Evolutionary conservation across 2,113 vertebrate genomes (phyloP), one percentile per base, ranked within the genome.

Genomic region (Cottus gobio): DNA sequence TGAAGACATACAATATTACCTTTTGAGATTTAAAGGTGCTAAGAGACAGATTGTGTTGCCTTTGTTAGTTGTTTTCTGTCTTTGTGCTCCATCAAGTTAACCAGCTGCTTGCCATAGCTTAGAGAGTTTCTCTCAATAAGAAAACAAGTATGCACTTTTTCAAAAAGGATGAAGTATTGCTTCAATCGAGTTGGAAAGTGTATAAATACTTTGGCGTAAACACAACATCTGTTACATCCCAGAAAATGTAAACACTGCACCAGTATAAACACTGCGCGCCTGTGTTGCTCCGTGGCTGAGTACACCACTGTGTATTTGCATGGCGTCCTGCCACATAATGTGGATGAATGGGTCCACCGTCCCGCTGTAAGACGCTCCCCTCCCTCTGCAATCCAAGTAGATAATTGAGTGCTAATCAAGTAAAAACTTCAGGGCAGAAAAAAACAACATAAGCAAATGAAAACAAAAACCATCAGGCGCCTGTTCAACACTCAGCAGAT

Each of bases 371-470:
- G 71, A 79, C 74, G 71, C 36, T 70, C 44, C 70, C 24, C 68
- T 87, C 66, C 68, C 57, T 44, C 64, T 63, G 74, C 76, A 81
- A 46, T 87, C 72, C 77, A 64, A 89, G 61, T 37, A 39, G 79
- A 76, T 87, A 89, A 91, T 84, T 89, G 76, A 88, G 86, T 77
- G 76, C 71, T 89, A 90, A 91, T 91, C 74, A 80, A 89, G 87
- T 83, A 65, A 65, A 86, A 44, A 82, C 78, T 10, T 65, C 65
- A n/a, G 71, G 85, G 78, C 67, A n/a, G 74, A 82, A 88, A 82
- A 18, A 9, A n/a, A 11, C 52, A 87, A 77, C 69, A 72, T 52
- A 77, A 61, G 71, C 67, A 86, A 84, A 87, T 65, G 37, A 68
- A 67, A 78, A 75, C 22, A 44, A 75, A 74, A 75, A 80, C 75